Evolutionary conservation across 2,113 vertebrate genomes (phyloP), one percentile per base, ranked within the genome.

Genomic region (Probosciger aterrimus): DNA sequence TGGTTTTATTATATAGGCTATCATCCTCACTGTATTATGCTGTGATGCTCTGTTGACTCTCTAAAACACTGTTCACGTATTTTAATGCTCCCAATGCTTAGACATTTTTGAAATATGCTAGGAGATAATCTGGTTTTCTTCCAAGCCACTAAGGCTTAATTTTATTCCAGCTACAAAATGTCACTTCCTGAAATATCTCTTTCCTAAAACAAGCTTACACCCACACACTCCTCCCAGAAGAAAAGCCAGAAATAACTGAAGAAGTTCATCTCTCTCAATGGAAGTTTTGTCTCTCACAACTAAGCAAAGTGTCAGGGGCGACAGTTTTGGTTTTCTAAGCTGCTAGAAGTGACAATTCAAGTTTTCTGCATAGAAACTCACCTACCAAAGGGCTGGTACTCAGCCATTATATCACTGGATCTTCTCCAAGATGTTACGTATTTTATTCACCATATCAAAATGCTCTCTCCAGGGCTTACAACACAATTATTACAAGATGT

Each of bases 141-240:
- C 87, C 85, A 93, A 92, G 46, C 35, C 65, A 80, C 49, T 19
- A 77, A 41, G 39, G 50, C 77, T 69, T 81, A 23, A 78, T 86
- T 74, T 82, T 91, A 83, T 77, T 93, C 59, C 79, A 88, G 59
- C 46, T 92, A 76, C 85, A 83, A 77, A 94, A 93, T 86, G 76
- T 88, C 75, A 92, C 60, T 80, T 94, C 81, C 90, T 93, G 90
- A 95, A 96, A 88, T 73, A 86, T 20, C 65, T 59, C 73, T 47
- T 71, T 62, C 27, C 75, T 37, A 77, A 78, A 85, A 94, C 64
- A 89, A 93, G 62, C n/a, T 73, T 52, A 85, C 68, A 43, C 87
- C 79, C 85, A 92, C 84, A 94, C 82, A 18, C 31, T 74, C 24
- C 27, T 78, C 53, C 78, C 43, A 52, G 69, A 84, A 71, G 27